Conservation (phyloP, 2,888 invertebrate genomes). For the Hyles lineata region DNA sequence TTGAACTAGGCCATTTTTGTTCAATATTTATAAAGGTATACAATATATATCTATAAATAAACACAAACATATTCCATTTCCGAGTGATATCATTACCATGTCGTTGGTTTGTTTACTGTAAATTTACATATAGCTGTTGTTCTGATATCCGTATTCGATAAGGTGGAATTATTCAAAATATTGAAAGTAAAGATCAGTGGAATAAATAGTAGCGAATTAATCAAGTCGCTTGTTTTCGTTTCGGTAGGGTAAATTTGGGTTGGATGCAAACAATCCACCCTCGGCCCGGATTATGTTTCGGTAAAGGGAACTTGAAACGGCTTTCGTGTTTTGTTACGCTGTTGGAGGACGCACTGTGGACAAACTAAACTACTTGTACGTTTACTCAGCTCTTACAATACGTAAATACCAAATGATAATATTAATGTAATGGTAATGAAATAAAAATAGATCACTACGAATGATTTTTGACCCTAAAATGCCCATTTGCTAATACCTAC, state of each 20-base stretch:
- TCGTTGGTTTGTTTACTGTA: not conserved
- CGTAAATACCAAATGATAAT: no score
- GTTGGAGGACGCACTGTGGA: not conserved
- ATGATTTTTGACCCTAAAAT: no score
- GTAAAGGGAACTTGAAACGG: slow-evolving; percentile 52
- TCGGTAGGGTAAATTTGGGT: slow-evolving; percentile 54
- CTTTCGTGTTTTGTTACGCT: slow-evolving; percentile 29
- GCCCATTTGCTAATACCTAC: no score
- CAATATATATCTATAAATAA: not conserved
- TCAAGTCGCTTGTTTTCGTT: slow-evolving; percentile 65
- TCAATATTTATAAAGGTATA: no score
- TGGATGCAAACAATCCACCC: slow-evolving; percentile 60
- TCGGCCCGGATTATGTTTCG: slow-evolving; percentile 57
- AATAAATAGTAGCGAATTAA: slow-evolving; percentile 66
- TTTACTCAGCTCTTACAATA: not conserved
- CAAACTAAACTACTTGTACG: not conserved
- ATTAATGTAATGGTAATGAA: no score
- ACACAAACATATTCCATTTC: not conserved
- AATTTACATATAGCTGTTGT: slow-evolving; percentile 22
- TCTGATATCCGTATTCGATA: not conserved
- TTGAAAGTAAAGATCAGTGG: slow-evolving; percentile 33
- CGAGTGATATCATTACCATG: not conserved
- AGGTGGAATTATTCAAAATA: slow-evolving; percentile 11
- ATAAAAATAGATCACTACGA: no score
- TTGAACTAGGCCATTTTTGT: not conserved